Evolutionary conservation across 2,113 vertebrate species (phyloP).

Genomic region (Ceyx cyanopectus): DNA sequence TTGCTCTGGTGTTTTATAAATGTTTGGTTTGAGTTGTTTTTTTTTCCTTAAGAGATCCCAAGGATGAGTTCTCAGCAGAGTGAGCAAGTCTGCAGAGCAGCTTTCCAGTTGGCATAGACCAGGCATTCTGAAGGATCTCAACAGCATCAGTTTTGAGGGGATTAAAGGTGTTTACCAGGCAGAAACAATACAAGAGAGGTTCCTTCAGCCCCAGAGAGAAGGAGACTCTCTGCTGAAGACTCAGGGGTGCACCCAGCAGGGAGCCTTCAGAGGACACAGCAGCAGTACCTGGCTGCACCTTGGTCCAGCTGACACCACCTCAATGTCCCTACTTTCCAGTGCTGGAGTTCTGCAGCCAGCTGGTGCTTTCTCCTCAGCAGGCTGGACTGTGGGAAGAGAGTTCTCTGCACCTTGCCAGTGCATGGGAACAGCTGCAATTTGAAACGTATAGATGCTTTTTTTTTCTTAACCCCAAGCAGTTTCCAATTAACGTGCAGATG

Average conservation of each 20-base stretch:
- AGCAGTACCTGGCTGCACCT: not conserved
- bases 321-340: not conserved
- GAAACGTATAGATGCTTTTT: not conserved
- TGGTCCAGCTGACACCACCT: not conserved
- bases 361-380: not conserved
- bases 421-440: conserved; percentile 17
- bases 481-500: conserved; percentile 56
- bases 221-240: not conserved
- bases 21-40: not conserved
- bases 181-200: not conserved
- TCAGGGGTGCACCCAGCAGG: not conserved
- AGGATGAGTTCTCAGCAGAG: not conserved
- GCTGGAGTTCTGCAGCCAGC: not conserved
- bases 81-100: too few species aligned
- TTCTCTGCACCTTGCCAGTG: conserved; percentile 10
- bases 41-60: not conserved
- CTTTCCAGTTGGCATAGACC: not conserved
- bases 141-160: not conserved
- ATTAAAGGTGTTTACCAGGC: not conserved
- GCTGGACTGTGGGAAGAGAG: conserved; percentile 35
- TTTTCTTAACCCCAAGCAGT: conserved; percentile 27
- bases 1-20: not conserved
- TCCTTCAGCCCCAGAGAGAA: not conserved
- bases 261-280: not conserved
- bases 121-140: not conserved